These are phyloP conservation scores for Sciurus niger DNA, from an alignment of 2,113 vertebrate genomes.

Conservation along the genomic window DNA sequence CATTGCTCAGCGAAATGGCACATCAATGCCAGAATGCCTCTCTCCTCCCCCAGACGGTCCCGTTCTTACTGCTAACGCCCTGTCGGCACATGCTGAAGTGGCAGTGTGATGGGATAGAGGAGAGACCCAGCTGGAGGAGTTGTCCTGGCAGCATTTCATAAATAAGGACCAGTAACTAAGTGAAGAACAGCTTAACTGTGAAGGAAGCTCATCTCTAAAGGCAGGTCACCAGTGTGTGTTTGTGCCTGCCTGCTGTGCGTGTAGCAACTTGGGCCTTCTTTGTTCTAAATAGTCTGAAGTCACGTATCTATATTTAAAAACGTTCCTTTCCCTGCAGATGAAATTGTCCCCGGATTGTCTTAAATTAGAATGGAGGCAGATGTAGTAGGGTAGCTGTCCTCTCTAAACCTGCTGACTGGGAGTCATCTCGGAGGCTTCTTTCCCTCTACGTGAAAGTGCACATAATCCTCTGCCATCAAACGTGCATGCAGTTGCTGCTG, in stretches of 20 bases:
- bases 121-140: too few species aligned
- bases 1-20: not conserved
- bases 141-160: not conserved
- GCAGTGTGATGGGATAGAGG: not conserved
- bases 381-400: not conserved
- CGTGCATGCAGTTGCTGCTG: fast-evolving
- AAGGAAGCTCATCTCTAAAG: not conserved
- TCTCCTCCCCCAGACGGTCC: not conserved
- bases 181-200: not conserved
- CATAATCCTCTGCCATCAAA: not conserved
- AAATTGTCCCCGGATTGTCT: not conserved
- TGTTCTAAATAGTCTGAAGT: conserved; percentile 52
- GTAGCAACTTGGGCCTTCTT: not conserved
- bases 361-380: conserved; percentile 65
- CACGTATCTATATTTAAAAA: conserved; percentile 36
- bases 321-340: not conserved
- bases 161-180: not conserved
- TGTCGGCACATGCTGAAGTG: not conserved
- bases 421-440: conserved; percentile 3
- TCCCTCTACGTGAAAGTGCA: not conserved
- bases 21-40: not conserved
- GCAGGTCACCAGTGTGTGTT: not conserved
- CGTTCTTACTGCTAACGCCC: not conserved
- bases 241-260: not conserved
- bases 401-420: conserved; percentile 51